Evolutionary conservation across 2,797 vertebrate species (phyloP).

Genomic region (Labroides dimidiatus): DNA sequence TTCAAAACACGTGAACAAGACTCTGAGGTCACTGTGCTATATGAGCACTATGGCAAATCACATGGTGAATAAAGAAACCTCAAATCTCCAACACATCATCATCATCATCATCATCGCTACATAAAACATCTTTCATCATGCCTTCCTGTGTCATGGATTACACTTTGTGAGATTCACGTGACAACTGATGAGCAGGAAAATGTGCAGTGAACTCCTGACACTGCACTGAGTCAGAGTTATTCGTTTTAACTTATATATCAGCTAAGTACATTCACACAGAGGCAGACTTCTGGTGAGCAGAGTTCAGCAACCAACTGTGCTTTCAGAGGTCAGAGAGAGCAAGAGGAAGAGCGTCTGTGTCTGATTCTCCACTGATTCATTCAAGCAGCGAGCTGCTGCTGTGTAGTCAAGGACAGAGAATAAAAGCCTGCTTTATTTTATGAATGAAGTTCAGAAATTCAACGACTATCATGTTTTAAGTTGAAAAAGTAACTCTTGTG

Average conservation of each 20-base stretch:
- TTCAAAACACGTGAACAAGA: not conserved
- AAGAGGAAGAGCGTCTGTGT: slow-evolving; percentile 6
- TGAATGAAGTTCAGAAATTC: not conserved
- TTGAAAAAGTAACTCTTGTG: not conserved
- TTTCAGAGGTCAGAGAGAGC: slow-evolving; percentile 24
- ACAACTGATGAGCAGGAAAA: not conserved
- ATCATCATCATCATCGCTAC: not conserved
- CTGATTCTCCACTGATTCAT: slow-evolving; percentile 4
- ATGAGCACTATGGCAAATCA: not conserved
- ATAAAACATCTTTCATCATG: slow-evolving; percentile 1
- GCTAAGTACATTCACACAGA: slow-evolving; percentile 9
- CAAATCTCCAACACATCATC: too few relatives aligned
- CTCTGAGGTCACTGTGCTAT: slow-evolving; percentile 1
- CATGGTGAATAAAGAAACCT: not conserved
- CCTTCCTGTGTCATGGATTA: not conserved
- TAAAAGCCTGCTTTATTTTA: not conserved
- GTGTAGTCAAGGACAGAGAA: slow-evolving; percentile 10
- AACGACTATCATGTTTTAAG: not conserved
- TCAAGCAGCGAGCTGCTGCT: slow-evolving; percentile 21
- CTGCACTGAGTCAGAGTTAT: not conserved
- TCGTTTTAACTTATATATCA: slow-evolving; percentile 15
- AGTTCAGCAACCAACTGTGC: slow-evolving; percentile 4
- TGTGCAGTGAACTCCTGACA: not conserved
- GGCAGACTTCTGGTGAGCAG: slow-evolving; percentile 6
- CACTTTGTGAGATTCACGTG: not conserved